Base-by-base conservation (phyloP, 2,888 invertebrate genomes). In the Rhopalosiphum nymphaeae region DNA sequence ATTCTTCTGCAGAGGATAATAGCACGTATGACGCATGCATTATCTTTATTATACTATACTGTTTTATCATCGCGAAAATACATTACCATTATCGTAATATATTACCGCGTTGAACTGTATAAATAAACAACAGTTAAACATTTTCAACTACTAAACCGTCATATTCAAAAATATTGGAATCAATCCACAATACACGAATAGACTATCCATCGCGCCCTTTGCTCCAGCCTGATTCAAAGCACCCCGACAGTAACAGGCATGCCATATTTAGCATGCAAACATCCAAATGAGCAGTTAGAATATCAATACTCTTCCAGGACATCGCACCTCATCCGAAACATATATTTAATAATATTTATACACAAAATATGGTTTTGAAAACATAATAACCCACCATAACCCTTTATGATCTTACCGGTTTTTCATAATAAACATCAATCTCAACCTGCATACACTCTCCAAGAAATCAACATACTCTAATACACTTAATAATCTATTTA, bases 1-100 rank as follows among this genome's bases (percentile, higher is more conserved):
- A 67, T n/a, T 67, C 67, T 67, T 67, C 67, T 67, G n/a, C 67
- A 67, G 67, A 67, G n/a, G 67, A 67, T 67, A 67, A 67, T 67
- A 67, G 67, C 67, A 29, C n/a, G n/a, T 16, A n/a, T 67, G 67
- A 67, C 67, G 67, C 29, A 13, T 67, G 67, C 67, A 67, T 67
- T 67, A 67, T 67, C n/a, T 67, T 67, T 67, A n/a, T 67, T 67
- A 67, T 67, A 67, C n/a, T 67, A n/a, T 5, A n/a, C n/a, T 67
- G 67, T 67, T 67, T 67, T 67, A n/a, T n/a, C n/a, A 67, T n/a
- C 16, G n/a, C 29, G 67, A 11, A 61, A 61, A 61, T 61, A 67
- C 9, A 67, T 67, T 1, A 67, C 67, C 13, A 67, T 67, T 67
- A n/a, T n/a, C n/a, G n/a, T 67, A 67, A 67, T 67, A 67, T 67